Evolutionary conservation across 2,113 vertebrate species (phyloP).

Genomic region (Chamaea fasciata): DNA sequence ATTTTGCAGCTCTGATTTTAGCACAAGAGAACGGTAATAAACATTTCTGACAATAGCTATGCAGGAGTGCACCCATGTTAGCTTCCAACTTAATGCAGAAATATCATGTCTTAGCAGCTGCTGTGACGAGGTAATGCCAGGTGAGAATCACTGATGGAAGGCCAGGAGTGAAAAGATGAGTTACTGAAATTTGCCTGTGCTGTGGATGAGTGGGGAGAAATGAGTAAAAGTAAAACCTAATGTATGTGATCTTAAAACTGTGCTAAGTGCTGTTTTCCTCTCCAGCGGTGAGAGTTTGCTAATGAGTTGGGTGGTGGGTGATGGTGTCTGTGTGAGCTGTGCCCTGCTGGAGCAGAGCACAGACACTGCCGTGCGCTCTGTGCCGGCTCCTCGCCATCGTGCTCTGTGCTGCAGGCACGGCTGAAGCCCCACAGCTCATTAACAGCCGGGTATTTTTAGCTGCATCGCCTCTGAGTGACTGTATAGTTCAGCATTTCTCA

Average conservation of each 20-base stretch:
- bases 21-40: neutral
- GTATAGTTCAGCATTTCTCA: neutral
- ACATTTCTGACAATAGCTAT: neutral
- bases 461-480: neutral
- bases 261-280: neutral
- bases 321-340: neutral
- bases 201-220: neutral
- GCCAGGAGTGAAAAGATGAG: neutral
- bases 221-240: neutral
- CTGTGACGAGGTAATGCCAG: neutral
- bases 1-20: neutral
- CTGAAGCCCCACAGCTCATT: neutral
- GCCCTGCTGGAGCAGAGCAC: neutral
- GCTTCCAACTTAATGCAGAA: neutral
- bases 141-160: neutral
- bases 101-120: neutral
- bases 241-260: neutral
- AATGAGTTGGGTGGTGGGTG: neutral
- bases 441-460: neutral
- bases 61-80: accelerated
- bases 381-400: accelerated
- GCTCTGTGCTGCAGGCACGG: neutral
- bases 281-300: neutral
- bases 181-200: neutral
- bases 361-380: neutral